Percentiles rank a stretch among this genome's conserved stretches.
Conservation (phyloP, 2,888 invertebrate genomes). For the Pachliopta kotzebuea region DNA sequence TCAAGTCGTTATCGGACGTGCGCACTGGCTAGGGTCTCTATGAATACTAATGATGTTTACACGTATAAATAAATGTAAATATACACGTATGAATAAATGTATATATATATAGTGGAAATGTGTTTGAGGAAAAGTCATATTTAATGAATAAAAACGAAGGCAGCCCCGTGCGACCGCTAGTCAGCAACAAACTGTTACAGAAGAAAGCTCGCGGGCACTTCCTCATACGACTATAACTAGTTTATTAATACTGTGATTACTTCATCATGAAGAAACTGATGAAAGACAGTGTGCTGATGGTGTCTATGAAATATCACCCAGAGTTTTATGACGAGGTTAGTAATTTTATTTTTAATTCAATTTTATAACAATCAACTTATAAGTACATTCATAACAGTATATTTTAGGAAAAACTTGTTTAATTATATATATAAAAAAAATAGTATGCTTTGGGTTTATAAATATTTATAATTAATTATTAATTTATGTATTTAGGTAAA, state of each 20-base stretch:
- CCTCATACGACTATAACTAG: not conserved
- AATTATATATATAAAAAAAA: no score
- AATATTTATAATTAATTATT: no score
- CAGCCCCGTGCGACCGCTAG: constrained; percentile 17
- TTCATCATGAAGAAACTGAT: constrained; percentile 28
- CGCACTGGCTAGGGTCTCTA: constrained; percentile 1
- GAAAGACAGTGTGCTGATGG: constrained; percentile 32
- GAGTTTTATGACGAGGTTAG: constrained; percentile 33
- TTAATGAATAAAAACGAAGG: constrained; percentile 28
- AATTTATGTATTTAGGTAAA: no score
- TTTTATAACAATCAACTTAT: no score
- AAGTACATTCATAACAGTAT: no score
- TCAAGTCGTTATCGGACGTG: not conserved
- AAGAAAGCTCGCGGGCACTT: constrained; percentile 21
- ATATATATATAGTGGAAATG: constrained; percentile 3
- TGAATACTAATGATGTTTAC: constrained; percentile 1
- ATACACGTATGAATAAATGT: not conserved
- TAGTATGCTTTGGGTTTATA: no score
- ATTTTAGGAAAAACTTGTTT: no score
- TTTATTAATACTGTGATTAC: not conserved
- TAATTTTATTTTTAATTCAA: constrained; percentile 9
- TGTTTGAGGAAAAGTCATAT: constrained; percentile 24
- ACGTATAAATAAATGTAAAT: constrained; percentile 7
- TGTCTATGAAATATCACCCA: constrained; percentile 35
- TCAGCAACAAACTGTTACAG: constrained; percentile 11